These are phyloP conservation scores for Holothuria leucospilota DNA, from an alignment of 53 echinoderm and acorn worm species.

Conservation along the genomic window DNA sequence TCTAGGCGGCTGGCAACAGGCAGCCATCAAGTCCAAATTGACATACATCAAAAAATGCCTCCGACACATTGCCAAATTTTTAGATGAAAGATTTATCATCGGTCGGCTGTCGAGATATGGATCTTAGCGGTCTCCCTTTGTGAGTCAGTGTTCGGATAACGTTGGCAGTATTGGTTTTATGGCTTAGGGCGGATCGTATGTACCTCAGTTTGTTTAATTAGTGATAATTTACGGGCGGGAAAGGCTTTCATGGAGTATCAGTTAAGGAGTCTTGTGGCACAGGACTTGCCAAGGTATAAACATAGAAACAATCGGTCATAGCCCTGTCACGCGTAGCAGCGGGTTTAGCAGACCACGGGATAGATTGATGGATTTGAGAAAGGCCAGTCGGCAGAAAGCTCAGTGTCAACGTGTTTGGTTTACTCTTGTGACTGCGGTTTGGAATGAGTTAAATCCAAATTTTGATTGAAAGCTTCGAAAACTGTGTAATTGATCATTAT, in stretches of 20 bases:
- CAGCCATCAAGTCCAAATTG: constrained; percentile 13
- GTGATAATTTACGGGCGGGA: constrained; percentile 54
- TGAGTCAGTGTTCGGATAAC: constrained; percentile 29
- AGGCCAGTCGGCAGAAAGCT: too few species aligned
- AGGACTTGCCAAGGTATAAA: constrained; percentile 13
- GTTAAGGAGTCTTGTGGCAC: constrained; percentile 25
- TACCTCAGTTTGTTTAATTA: constrained; percentile 43
- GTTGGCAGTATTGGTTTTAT: background rate
- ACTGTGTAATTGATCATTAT: too few species aligned
- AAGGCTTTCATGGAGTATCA: constrained; percentile 44
- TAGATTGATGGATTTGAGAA: too few species aligned
- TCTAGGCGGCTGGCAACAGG: constrained; percentile 2
- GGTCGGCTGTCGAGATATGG: background rate
- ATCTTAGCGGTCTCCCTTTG: constrained; percentile 24
- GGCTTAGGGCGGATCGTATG: constrained; percentile 43
- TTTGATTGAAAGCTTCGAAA: too few species aligned
- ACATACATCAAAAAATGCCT: constrained; percentile 28
- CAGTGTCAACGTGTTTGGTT: too few species aligned
- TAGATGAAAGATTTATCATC: constrained; percentile 17
- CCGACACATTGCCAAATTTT: constrained; percentile 40
- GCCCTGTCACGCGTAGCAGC: too few species aligned
- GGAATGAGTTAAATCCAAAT: too few species aligned
- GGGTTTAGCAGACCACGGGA: too few species aligned
- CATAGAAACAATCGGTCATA: background rate
- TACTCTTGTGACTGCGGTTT: too few species aligned